These are phyloP conservation scores for Muscidifurax raptorellus DNA, from an alignment of 1,140 invertebrate species.

Conservation along the genomic window DNA sequence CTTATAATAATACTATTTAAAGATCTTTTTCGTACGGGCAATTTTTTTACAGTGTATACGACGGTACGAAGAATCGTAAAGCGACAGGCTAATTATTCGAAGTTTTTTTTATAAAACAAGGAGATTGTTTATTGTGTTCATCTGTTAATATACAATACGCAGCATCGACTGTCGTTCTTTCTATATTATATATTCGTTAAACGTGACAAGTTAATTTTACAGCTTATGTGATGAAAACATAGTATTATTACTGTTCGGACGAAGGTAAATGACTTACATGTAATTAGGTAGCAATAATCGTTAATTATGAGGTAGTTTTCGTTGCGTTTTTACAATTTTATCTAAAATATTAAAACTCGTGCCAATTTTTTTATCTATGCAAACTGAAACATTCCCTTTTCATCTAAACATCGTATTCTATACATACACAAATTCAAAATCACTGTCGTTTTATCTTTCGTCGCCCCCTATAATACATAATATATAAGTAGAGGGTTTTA, in stretches of 20 bases:
- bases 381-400: no score
- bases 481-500: background rate
- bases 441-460: conserved; percentile 10
- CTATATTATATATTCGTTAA: background rate
- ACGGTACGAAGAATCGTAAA: conserved; percentile 23
- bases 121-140: no score
- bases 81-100: background rate
- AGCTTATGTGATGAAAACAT: background rate
- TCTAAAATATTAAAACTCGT: background rate
- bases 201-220: background rate
- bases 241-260: background rate
- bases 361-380: conserved; percentile 35
- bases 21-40: no score
- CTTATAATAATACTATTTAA: background rate
- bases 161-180: no score
- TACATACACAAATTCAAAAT: background rate
- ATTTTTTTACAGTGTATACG: background rate
- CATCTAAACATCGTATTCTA: no score
- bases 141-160: background rate
- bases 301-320: no score
- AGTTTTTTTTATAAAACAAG: background rate
- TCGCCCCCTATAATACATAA: background rate
- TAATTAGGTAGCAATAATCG: background rate
- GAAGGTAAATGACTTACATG: background rate
- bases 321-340: background rate